Base-by-base conservation (phyloP, 1,140 invertebrate species). In the Hydropsyche tenuis region DNA sequence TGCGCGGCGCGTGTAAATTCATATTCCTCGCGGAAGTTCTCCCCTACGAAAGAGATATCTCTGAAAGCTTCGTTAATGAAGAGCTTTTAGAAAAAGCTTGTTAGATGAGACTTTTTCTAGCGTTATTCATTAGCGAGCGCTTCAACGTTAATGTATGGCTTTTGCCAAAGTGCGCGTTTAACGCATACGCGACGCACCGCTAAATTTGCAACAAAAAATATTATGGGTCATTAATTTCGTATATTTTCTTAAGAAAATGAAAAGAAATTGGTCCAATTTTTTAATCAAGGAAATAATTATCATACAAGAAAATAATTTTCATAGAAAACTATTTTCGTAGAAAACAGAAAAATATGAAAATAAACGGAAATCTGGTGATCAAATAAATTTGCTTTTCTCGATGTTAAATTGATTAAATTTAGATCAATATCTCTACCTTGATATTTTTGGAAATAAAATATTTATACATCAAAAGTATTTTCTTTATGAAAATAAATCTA, bases 1-100 rank as follows among this genome's bases (percentile, higher is more conserved):
- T 37, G 30, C 30, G 30, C 9, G 9, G 3, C 30, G n/a, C n/a
- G n/a, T 37, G 30, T 9, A 63, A 72, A 42, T 46, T 48, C 37
- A 53, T 72, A 46, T 72, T 63, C 43, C 27, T 18, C 68, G 68
- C 1, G 14, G 22, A 22, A 9, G 68, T 68, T 22, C 43, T 14
- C 18, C 18, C 22, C 56, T 6, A 23, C 51, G 30, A 70, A 69
- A 70, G 30, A 70, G 51, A 65, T 73, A 64, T 64, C 62, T 72
- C 45, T 53, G 63, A 73, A 72, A 65, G 60, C 62, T 66, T 12
- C 46, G 25, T 60, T 73, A 73, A 73, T 73, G 71, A 73, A 65
- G 53, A 65, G 71, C 71, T 73, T 73, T 65, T 66, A 48, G 62
- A 73, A 73, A 60, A 73, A 65, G 71, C 62, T 48, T 51, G 63